Conservation (phyloP, 2,113 vertebrate genomes). For the Propithecus coquereli region DNA sequence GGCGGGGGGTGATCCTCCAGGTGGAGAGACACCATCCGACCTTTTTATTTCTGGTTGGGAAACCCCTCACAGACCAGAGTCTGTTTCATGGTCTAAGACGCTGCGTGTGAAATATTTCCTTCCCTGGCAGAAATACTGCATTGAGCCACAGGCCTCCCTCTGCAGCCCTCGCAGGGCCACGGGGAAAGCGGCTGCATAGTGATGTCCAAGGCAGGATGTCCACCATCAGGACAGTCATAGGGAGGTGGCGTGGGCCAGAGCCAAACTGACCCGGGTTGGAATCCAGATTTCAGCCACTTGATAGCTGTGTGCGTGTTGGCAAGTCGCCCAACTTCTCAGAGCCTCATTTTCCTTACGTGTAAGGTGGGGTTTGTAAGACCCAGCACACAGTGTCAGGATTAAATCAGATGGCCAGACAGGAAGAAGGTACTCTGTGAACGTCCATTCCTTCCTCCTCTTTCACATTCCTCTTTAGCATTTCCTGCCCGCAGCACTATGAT, state of each 20-base stretch:
- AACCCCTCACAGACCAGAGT: background rate
- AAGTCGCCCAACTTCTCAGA: background rate
- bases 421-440: background rate
- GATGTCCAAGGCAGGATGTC: background rate
- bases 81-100: background rate
- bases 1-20: background rate
- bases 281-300: background rate
- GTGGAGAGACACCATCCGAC: background rate
- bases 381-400: background rate
- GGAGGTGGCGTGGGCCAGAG: background rate
- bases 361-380: background rate
- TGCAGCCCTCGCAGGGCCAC: background rate
- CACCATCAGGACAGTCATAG: fast-evolving
- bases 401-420: background rate
- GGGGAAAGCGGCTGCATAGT: background rate
- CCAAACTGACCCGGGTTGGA: background rate
- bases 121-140: background rate
- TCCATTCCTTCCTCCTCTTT: background rate
- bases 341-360: background rate
- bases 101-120: fast-evolving
- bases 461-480: background rate
- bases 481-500: background rate
- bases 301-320: background rate
- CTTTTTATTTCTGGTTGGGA: background rate
- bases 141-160: background rate